phyloP scores from a whole-genome alignment of 2,113 vertebrate species.

The Microtus pennsylvanicus region DNA sequence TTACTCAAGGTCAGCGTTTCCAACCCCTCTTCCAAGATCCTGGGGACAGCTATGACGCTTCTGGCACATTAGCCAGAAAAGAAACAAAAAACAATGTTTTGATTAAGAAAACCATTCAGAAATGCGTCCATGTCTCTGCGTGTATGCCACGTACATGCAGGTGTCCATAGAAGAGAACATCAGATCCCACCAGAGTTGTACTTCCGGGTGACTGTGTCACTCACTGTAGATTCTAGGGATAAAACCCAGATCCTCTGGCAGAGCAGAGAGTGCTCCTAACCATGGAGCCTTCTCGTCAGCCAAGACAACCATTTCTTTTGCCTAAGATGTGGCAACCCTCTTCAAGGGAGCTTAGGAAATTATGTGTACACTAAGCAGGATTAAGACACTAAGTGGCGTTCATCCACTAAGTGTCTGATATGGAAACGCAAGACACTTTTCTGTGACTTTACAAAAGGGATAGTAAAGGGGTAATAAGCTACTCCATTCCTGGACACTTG shows the following conservation, averaged over 20 bases:
- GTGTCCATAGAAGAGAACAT: neutral
- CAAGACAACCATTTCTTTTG: neutral
- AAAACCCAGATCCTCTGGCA: neutral
- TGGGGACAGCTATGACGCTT: neutral
- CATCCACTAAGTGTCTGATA: neutral
- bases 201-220: neutral
- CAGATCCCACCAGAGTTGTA: neutral
- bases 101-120: neutral
- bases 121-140: neutral
- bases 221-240: neutral
- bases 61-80: neutral
- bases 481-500: neutral
- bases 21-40: neutral
- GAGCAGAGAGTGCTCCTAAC: no score
- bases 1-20: neutral
- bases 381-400: neutral
- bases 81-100: neutral
- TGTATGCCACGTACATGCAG: neutral
- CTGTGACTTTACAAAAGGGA: constrained; percentile 37
- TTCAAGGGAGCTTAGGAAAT: neutral
- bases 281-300: neutral
- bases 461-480: neutral
- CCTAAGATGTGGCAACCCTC: constrained; percentile 22
- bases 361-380: neutral
- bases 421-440: neutral